Conservation (phyloP, 2,888 invertebrate genomes). For the Odontothrips loti region DNA sequence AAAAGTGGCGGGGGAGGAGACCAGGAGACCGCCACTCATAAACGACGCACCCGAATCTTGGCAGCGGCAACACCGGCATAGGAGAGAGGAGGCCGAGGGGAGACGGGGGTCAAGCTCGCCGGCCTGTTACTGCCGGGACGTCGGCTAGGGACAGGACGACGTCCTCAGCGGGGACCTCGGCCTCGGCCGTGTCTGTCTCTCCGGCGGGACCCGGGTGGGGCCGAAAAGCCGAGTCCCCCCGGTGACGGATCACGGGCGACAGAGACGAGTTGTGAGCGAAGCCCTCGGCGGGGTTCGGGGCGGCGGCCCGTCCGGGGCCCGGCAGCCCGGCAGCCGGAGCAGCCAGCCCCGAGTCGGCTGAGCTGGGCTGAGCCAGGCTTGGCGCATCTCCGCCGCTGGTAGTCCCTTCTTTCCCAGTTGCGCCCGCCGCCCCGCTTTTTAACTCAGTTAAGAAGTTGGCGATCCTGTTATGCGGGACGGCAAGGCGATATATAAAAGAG, state of each 20-base stretch:
- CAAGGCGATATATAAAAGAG: too few relatives aligned
- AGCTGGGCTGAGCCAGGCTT: neutral
- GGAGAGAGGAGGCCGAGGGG: too few relatives aligned
- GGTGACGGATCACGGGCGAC: neutral
- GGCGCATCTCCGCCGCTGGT: neutral
- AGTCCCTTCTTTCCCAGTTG: neutral
- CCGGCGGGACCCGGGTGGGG: neutral
- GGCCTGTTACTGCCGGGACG: too few relatives aligned
- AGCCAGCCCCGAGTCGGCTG: too few relatives aligned
- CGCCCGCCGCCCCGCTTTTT: neutral
- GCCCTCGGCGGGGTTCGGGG: neutral
- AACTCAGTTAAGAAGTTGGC: conserved; percentile 23
- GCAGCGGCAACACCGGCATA: too few relatives aligned
- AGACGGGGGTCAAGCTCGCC: too few relatives aligned
- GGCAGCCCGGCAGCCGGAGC: too few relatives aligned
- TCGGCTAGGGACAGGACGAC: too few relatives aligned
- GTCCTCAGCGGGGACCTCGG: too few relatives aligned
- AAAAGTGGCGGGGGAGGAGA: neutral
- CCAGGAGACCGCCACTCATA: too few relatives aligned
- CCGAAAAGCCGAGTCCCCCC: neutral
- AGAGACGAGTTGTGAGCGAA: neutral
- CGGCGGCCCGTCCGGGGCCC: too few relatives aligned
- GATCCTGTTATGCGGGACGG: neutral
- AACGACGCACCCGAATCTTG: too few relatives aligned
- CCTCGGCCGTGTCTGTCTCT: neutral